A percentile compares a stretch with the other conserved stretches of the same genome.
These are phyloP conservation scores for Agelastica alni DNA, from an alignment of 2,888 invertebrate genomes.

Conservation along the genomic window DNA sequence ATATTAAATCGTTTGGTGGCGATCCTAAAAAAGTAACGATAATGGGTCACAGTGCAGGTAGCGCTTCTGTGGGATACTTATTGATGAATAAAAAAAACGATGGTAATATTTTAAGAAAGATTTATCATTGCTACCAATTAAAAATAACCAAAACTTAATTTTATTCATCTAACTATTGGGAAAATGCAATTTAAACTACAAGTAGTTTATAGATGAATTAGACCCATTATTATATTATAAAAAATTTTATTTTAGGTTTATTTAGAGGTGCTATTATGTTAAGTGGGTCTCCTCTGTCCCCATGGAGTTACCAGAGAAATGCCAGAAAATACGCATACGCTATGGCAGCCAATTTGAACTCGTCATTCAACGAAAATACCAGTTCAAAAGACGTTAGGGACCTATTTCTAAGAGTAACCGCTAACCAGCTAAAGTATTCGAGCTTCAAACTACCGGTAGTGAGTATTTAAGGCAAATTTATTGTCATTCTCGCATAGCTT, in stretches of 20 bases:
- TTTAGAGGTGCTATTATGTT: constrained; percentile 36
- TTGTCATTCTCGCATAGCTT: no score
- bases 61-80: constrained; percentile 20
- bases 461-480: no score
- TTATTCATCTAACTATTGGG: no score
- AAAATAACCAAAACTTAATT: no score
- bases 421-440: constrained; percentile 16
- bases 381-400: constrained; percentile 25
- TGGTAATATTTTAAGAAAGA: no score
- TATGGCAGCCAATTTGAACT: constrained; percentile 11
- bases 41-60: constrained; percentile 23
- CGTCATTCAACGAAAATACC: constrained; percentile 9
- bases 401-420: constrained; percentile 24
- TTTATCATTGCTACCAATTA: no score
- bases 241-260: constrained; percentile 34
- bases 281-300: constrained; percentile 38
- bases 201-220: no score
- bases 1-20: constrained; percentile 27
- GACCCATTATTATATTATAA: no score
- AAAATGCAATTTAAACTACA: no score
- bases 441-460: constrained; percentile 5
- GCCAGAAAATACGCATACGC: constrained; percentile 17
- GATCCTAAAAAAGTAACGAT: constrained; percentile 24
- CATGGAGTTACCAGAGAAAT: constrained; percentile 40
- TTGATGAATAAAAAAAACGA: constrained; percentile 13